Base-by-base conservation (phyloP, 2,797 vertebrate genomes). In the Bryconaethiops microstoma region DNA sequence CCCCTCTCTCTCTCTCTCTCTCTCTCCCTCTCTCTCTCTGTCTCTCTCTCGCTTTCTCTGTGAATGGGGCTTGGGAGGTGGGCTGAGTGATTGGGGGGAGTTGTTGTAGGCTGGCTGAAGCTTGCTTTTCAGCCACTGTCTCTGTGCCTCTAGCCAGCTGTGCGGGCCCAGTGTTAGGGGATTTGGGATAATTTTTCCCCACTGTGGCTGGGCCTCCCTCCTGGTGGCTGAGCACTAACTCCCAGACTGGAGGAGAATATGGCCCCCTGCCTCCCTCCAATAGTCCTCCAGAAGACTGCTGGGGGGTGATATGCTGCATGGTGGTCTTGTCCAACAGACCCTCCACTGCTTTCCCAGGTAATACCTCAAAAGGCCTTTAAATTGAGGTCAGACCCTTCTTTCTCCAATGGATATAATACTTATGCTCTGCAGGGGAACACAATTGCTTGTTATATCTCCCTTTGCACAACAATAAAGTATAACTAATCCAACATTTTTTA, bases 151-250 rank as follows among this genome's bases (percentile, higher is more conserved):
- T 79, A 80, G 76, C 89, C 87, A 87, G 89, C 87, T 90, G 89
- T 87, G 87, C 80, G 5, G 59, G 74, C 83, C 80, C 86, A 88
- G 79, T 88, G 87, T 90, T 88, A 69, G 67, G 82, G 88, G 86
- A 88, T 90, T 88, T 88, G 81, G 80, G 82, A 79, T 85, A 82
- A 80, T 88, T 84, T 85, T 77, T 80, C 82, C 86, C 79, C 79
- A 82, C 86, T 84, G 82, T 82, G 77, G 70, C 72, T 71, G 40
- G 79, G 76, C 78, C 80, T 83, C 85, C 87, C 84, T 81, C 83
- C 83, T 83, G 76, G 84, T 85, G 86, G 55, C 84, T 83, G 86
- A 83, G 79, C 69, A 80, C 86, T 87, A 87, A 85, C 84, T 83
- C 80, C 74, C 72, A 83, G 84, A 83, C 86, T 77, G 74, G 77